A percentile compares a stretch with the other conserved stretches of the same genome.
These are phyloP conservation scores for Cuniculus paca DNA, from an alignment of 2,797 vertebrate species.

Conservation along the genomic window DNA sequence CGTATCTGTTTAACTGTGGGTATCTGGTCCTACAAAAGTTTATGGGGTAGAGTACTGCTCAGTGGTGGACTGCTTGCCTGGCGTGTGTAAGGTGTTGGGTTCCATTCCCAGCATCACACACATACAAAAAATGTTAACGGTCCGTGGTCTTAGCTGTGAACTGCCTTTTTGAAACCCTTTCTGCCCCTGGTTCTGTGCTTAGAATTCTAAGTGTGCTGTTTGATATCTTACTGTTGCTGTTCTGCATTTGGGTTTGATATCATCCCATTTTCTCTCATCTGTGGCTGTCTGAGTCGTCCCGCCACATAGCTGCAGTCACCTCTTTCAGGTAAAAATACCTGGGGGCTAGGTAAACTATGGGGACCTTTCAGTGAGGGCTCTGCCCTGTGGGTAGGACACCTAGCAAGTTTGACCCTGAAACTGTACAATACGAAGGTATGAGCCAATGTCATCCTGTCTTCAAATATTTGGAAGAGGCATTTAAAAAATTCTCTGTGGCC, in stretches of 20 bases:
- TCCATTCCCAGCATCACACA: neutral
- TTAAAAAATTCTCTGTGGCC: constrained; percentile 6
- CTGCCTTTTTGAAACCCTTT: neutral
- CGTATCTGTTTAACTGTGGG: neutral
- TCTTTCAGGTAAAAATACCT: neutral
- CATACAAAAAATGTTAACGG: neutral
- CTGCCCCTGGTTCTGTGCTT: neutral
- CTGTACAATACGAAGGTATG: neutral
- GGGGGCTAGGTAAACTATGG: neutral
- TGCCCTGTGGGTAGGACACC: neutral
- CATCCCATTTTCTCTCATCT: neutral
- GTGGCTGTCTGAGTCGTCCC: neutral
- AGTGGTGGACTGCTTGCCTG: neutral
- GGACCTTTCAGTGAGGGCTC: neutral
- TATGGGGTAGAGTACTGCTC: neutral
- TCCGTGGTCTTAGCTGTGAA: neutral
- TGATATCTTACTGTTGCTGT: neutral
- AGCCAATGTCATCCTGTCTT: neutral
- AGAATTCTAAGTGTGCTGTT: neutral
- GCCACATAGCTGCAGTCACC: neutral
- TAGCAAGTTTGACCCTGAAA: neutral
- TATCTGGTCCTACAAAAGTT: neutral
- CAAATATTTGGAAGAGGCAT: neutral
- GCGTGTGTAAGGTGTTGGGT: neutral
- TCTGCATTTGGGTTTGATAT: neutral